These are phyloP conservation scores for Drosophila orena DNA, from an alignment of 1,140 invertebrate genomes.

Conservation along the genomic window DNA sequence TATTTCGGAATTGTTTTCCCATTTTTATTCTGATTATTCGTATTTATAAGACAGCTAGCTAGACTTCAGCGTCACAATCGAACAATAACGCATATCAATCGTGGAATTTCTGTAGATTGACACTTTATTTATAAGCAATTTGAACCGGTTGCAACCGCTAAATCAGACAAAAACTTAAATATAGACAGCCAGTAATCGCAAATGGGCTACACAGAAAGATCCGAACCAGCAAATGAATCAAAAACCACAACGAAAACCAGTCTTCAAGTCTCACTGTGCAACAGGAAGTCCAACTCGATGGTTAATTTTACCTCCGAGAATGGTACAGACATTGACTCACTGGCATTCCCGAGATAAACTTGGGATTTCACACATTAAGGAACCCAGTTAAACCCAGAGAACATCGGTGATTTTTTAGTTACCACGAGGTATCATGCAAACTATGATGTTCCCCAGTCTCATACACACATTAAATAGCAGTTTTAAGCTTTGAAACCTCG, in stretches of 20 bases:
- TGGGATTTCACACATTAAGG: slow-evolving; percentile 5
- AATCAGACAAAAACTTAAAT: slow-evolving; percentile 27
- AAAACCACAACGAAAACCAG: slow-evolving; percentile 15
- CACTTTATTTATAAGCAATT: slow-evolving; percentile 24
- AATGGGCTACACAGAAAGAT: slow-evolving; percentile 25
- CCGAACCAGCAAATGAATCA: slow-evolving; percentile 4
- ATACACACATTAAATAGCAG: not conserved
- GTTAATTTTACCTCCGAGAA: not conserved
- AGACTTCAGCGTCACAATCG: slow-evolving; percentile 19
- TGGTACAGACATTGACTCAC: slow-evolving; percentile 23
- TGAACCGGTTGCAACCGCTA: slow-evolving; percentile 35
- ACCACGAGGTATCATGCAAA: not conserved
- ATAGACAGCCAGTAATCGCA: slow-evolving; percentile 41
- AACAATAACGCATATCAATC: slow-evolving; percentile 42
- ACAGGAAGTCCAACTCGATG: slow-evolving; percentile 15
- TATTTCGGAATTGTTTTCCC: slow-evolving; percentile 13
- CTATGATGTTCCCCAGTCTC: too few relatives aligned
- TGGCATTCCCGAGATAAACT: slow-evolving; percentile 29
- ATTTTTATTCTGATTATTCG: slow-evolving; percentile 28
- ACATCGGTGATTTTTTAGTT: slow-evolving; percentile 3
- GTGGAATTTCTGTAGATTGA: slow-evolving; percentile 22
- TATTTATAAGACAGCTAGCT: slow-evolving; percentile 3
- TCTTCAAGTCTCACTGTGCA: slow-evolving; percentile 25
- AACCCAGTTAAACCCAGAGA: not conserved
- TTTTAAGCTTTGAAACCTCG: not conserved